Evolutionary conservation across 2,113 vertebrate genomes (phyloP), one percentile per base, ranked within the genome.

Genomic region (Glaucomys volans): DNA sequence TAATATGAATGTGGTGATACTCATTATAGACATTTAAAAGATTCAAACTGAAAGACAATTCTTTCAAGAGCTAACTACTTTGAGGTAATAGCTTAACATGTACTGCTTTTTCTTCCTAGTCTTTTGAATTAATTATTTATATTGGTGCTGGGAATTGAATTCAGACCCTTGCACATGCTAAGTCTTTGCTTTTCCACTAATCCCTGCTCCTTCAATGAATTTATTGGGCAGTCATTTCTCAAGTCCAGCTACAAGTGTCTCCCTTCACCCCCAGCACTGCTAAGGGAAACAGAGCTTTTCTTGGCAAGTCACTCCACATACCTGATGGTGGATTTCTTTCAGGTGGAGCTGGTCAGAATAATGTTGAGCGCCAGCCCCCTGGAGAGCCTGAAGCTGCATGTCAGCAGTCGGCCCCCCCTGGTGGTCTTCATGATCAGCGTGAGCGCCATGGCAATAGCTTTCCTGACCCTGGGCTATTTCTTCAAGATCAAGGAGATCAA

Each of bases 401-500:
- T 99, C 98, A 99, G 99, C 98, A 99, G 98, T 96, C 99, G 99
- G 92, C 99, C 99, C 0, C 99, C 99, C 0, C 98, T 99, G 97
- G 99, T 99, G 98, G 99, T 99, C 91, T 99, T 99, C 62, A 99
- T 99, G 99, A 99, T 99, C 99, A 99, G 99, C 1, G 99, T 99
- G 54, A 99, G 99, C 5, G 99, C 99, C 30, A 99, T 99, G 99
- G 99, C 99, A 93, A 99, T 99, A 54, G 99, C 99, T 94, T 99
- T 99, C 97, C 99, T 99, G 67, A 99, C 99, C 28, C 98, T 99
- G 80, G 99, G 99, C 11, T 99, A 99, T 92, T 99, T 99, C 99
- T 99, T 99, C 98, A 99, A 99, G 97, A 99, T 99, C 97, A 99
- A 99, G 98, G 99, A 99, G 98, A 99, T 99, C 97, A 99, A 99